These are phyloP conservation scores for Melanotaenia boesemani DNA, from an alignment of 2,797 vertebrate species.

Conservation along the genomic window DNA sequence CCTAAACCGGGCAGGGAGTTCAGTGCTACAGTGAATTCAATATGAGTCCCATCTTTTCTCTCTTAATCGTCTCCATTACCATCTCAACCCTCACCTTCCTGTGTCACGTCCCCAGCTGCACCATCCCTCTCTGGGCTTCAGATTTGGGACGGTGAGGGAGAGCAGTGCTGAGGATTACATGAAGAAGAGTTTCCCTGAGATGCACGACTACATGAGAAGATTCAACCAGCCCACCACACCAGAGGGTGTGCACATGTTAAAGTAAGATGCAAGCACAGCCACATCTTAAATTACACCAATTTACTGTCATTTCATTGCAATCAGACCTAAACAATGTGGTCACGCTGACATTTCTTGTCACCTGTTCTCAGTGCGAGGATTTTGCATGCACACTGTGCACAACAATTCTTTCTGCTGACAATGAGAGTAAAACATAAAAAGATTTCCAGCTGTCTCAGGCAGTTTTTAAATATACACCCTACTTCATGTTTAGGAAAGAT, in stretches of 20 bases:
- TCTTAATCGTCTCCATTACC: neutral
- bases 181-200: constrained; percentile 96
- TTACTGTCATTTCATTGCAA: neutral
- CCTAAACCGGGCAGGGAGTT: constrained; percentile 51
- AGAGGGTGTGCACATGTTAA: constrained; percentile 88
- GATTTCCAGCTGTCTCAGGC: constrained; percentile 7
- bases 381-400: constrained; percentile 19
- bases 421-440: constrained; percentile 18
- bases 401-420: constrained; percentile 16
- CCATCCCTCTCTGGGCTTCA: constrained; percentile 92
- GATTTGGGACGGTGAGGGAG: constrained; percentile 94
- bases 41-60: constrained; percentile 25
- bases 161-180: constrained; percentile 98
- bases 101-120: constrained; percentile 87
- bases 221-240: constrained; percentile 93
- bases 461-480: neutral
- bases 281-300: neutral
- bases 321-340: constrained; percentile 8
- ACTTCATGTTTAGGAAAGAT: neutral
- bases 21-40: constrained; percentile 38
- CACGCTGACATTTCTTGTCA: constrained; percentile 21
- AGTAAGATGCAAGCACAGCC: constrained; percentile 84
- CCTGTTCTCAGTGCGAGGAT: constrained; percentile 30
- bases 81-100: constrained; percentile 40
- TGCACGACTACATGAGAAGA: constrained; percentile 93